These are phyloP conservation scores for Gobionotothen gibberifrons DNA, from an alignment of 2,797 vertebrate genomes.

Conservation along the genomic window DNA sequence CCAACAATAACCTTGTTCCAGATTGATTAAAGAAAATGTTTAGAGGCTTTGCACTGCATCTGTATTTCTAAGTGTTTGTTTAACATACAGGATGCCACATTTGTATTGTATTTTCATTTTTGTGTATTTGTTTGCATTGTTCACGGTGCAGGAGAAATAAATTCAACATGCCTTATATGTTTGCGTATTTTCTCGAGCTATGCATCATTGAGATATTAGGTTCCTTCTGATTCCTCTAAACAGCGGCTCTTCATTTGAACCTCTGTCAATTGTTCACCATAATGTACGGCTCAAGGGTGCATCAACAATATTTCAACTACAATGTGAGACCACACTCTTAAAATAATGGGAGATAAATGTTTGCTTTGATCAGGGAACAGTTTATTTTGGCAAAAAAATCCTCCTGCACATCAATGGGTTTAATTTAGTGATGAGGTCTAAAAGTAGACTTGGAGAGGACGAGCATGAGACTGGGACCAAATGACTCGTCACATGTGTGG, in stretches of 20 bases:
- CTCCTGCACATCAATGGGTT: not conserved
- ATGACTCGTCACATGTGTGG: too few species aligned
- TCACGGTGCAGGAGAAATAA: conserved; percentile 78
- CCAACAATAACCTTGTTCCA: conserved; percentile 29
- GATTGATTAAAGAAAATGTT: conserved; percentile 40
- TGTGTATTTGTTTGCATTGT: conserved; percentile 73
- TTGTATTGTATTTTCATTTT: conserved; percentile 63
- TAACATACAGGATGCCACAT: conserved; percentile 52
- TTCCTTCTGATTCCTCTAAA: not conserved
- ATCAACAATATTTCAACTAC: not conserved
- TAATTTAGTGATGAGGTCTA: not conserved
- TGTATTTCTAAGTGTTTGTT: conserved; percentile 55
- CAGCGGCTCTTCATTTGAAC: not conserved
- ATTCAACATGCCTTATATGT: conserved; percentile 78
- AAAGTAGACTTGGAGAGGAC: not conserved
- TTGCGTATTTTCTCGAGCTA: conserved; percentile 36
- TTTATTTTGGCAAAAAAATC: not conserved
- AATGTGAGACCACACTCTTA: not conserved
- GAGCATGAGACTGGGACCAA: too few species aligned
- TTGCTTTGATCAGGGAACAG: not conserved
- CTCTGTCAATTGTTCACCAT: not conserved
- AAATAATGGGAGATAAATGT: not conserved
- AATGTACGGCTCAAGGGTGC: not conserved
- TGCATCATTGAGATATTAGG: not conserved
- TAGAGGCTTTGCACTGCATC: conserved; percentile 45